phyloP scores from a whole-genome alignment of 1,140 invertebrate genomes.

The Aethina tumida region DNA sequence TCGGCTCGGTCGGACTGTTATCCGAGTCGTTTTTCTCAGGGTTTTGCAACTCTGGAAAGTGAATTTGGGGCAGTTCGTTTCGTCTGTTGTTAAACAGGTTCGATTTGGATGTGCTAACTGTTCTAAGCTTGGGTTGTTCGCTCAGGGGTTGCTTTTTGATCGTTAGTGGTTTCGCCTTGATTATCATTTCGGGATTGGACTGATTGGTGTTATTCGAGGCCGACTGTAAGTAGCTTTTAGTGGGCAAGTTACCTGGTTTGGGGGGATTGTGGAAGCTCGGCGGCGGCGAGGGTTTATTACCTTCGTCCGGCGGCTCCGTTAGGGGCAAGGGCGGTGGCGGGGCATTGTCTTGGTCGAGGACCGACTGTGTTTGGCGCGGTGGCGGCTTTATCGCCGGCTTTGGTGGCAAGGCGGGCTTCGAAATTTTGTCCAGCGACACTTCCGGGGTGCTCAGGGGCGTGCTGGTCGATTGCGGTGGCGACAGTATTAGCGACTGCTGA shows the following conservation, averaged over 20 bases:
- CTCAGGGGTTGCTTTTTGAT: constrained; percentile 66
- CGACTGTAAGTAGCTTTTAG: constrained; percentile 5
- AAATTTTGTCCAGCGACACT: constrained; percentile 41
- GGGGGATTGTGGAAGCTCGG: constrained; percentile 27
- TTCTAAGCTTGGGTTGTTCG: constrained; percentile 64
- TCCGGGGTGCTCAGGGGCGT: constrained; percentile 46
- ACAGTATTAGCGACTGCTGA: constrained; percentile 39
- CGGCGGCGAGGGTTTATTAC: constrained; percentile 4
- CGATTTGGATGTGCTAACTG: constrained; percentile 39
- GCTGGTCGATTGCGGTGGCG: constrained; percentile 47
- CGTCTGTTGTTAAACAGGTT: constrained; percentile 56
- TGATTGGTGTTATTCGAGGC: constrained; percentile 5
- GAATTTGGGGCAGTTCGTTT: constrained; percentile 71
- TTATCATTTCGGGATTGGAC: constrained; percentile 48
- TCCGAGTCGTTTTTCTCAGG: constrained; percentile 34
- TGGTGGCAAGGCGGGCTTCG: constrained; percentile 61
- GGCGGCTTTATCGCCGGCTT: constrained; percentile 53
- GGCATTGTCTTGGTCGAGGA: constrained; percentile 27
- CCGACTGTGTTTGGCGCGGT: constrained; percentile 38
- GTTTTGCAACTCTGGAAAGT: constrained; percentile 60
- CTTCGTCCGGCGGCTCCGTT: constrained; percentile 35
- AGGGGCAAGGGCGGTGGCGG: constrained; percentile 31
- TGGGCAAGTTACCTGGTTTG: constrained; percentile 29
- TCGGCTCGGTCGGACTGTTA: constrained; percentile 14
- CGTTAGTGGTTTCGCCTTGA: constrained; percentile 68